These are phyloP conservation scores for Orchesellides sinensis DNA, from an alignment of 2,888 invertebrate genomes.

Conservation along the genomic window DNA sequence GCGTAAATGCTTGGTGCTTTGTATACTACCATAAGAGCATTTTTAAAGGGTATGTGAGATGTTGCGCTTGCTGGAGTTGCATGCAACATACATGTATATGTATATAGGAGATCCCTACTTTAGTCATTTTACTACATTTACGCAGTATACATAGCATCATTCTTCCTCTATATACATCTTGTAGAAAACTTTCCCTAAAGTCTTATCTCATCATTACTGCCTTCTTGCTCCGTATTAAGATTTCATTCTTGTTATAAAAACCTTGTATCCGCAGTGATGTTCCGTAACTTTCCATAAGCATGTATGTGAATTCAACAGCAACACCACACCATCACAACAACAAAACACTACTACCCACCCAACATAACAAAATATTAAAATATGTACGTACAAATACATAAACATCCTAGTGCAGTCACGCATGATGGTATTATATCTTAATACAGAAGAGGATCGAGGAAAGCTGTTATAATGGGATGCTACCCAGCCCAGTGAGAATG, in stretches of 20 bases:
- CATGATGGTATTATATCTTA: conserved; percentile 56
- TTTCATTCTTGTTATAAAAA: conserved; percentile 7
- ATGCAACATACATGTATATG: neutral
- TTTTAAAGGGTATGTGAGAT: no score
- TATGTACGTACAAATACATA: neutral
- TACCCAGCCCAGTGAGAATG: neutral
- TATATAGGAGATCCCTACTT: no score
- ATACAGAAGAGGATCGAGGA: conserved; percentile 31
- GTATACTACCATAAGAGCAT: no score
- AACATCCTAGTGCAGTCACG: conserved; percentile 47
- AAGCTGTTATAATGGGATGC: conserved; percentile 10
- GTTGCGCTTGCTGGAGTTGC: neutral
- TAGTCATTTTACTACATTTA: no score
- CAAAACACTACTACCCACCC: conserved; percentile 16
- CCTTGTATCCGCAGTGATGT: conserved; percentile 6
- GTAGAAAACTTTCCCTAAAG: conserved; percentile 15
- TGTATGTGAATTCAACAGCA: no score
- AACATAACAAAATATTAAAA: neutral
- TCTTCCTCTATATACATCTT: neutral
- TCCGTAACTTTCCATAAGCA: neutral
- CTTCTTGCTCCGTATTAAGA: conserved; percentile 28
- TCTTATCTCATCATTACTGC: conserved; percentile 47
- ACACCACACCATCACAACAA: conserved; percentile 38
- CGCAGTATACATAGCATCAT: no score
- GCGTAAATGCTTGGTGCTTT: neutral